Evolutionary conservation across 2,888 invertebrate genomes (phyloP).

Genomic region (Drosophila cracens): DNA sequence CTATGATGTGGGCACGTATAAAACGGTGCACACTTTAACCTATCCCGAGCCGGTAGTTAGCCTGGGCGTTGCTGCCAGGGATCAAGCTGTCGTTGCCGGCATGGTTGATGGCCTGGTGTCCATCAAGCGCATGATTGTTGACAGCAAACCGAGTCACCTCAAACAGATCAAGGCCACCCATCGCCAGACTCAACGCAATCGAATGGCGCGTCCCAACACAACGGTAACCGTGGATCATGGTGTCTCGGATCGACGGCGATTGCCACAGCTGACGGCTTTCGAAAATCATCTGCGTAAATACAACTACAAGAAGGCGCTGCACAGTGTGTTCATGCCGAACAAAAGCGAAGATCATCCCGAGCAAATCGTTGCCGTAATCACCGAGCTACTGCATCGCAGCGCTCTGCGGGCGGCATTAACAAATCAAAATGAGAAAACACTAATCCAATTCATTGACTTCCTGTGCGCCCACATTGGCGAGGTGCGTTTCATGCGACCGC

Average conservation of each 20-base stretch:
- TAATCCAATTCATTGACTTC: slow-evolving; percentile 90
- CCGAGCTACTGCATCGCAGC: slow-evolving; percentile 94
- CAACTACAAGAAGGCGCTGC: slow-evolving; percentile 92
- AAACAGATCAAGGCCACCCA: slow-evolving; percentile 65
- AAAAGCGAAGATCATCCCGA: slow-evolving; percentile 89
- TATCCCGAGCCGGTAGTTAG: slow-evolving; percentile 96
- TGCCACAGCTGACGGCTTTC: slow-evolving; percentile 83
- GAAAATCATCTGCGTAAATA: slow-evolving; percentile 92
- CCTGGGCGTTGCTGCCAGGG: slow-evolving; percentile 90
- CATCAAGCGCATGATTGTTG: slow-evolving; percentile 91
- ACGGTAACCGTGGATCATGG: slow-evolving; percentile 86
- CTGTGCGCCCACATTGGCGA: slow-evolving; percentile 90
- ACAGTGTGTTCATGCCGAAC: slow-evolving; percentile 88
- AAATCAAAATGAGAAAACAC: slow-evolving; percentile 89
- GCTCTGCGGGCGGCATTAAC: slow-evolving; percentile 91
- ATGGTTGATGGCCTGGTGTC: slow-evolving; percentile 97
- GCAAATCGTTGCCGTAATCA: slow-evolving; percentile 91
- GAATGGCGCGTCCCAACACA: background rate
- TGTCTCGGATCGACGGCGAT: slow-evolving; percentile 84
- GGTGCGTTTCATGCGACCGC: slow-evolving; percentile 89
- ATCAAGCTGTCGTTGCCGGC: slow-evolving; percentile 95
- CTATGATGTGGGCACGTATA: slow-evolving; percentile 94
- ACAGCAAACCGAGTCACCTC: slow-evolving; percentile 78
- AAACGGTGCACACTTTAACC: slow-evolving; percentile 94
- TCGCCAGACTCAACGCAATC: background rate